A percentile compares a stretch with the other conserved stretches of the same genome.
These are phyloP conservation scores for silkworm (Bombyx mori) DNA, from an alignment of 1,140 invertebrate genomes.

Conservation along the genomic window ASM3026992v2 NC_085126.1:6106501-6107000, in stretches of 20 bases:
- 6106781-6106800: constrained; percentile 3
- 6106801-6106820: background rate
- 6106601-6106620: constrained; percentile 28
- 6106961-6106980: background rate
- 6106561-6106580: constrained; percentile 28
- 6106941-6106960: background rate
- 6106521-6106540: constrained; percentile 2
- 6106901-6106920: background rate
- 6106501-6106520: constrained; percentile 54
- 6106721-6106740: constrained; percentile 1
- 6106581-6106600: constrained; percentile 37
- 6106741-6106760: background rate
- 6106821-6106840: background rate
- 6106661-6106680: constrained; percentile 12
- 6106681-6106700: background rate
- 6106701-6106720: background rate
- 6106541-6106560: constrained; percentile 28
- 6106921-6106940: background rate
- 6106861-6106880: background rate
- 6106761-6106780: constrained; percentile 4
- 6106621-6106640: constrained; percentile 18
- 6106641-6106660: constrained; percentile 44
- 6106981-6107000: background rate
- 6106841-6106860: background rate
- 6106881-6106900: background rate